Evolutionary conservation across 2,888 invertebrate species (phyloP).

Genomic region (Tetragonisca angustula): DNA sequence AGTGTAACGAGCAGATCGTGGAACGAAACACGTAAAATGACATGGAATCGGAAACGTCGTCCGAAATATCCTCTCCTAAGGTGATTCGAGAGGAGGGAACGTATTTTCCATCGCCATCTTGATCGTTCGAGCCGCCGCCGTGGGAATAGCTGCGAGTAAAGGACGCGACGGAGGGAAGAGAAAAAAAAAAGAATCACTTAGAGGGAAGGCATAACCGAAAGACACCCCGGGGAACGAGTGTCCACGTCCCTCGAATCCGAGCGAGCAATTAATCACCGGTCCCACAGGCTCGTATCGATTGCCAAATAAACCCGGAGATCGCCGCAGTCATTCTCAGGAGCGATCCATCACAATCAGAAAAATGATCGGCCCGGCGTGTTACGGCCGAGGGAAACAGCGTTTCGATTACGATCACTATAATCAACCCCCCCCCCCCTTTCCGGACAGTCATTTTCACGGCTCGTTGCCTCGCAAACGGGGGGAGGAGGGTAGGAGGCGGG

Average conservation of each 20-base stretch:
- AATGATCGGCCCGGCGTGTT: constrained; percentile 38
- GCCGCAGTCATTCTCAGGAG: constrained; percentile 39
- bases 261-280: constrained; percentile 52
- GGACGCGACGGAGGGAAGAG: background rate
- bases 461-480: background rate
- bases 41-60: too few relatives aligned
- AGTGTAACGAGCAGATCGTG: too few relatives aligned
- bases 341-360: constrained; percentile 58
- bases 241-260: constrained; percentile 19
- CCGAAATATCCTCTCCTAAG: too few relatives aligned
- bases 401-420: constrained; percentile 46
- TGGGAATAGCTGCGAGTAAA: background rate
- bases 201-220: constrained; percentile 5
- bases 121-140: background rate
- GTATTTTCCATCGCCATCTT: background rate
- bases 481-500: too few relatives aligned
- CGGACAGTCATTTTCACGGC: constrained; percentile 37
- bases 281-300: constrained; percentile 42
- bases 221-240: constrained; percentile 34
- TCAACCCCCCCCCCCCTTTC: constrained; percentile 44
- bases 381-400: constrained; percentile 30
- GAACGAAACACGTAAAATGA: too few relatives aligned
- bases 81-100: background rate
- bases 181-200: background rate
- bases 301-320: constrained; percentile 52